Base-by-base conservation (phyloP, 2,888 invertebrate genomes). In the Apamea epomidion region DNA sequence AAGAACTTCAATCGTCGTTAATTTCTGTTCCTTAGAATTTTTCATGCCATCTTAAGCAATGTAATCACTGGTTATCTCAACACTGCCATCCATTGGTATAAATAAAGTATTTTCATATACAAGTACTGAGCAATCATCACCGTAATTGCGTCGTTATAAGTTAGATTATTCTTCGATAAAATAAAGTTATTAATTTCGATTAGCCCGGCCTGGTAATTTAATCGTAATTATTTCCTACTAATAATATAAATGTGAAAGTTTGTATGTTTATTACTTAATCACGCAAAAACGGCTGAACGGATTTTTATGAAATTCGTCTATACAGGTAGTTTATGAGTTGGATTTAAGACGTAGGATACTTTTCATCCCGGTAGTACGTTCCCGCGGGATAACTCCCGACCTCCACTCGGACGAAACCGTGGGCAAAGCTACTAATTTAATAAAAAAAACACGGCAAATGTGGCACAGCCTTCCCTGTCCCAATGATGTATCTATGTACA, bases 401-500 rank as follows among this genome's bases (percentile, higher is more conserved):
- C 7, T 48, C 7, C 0, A 70, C 48, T 14, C 0, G 21, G 29
- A 3, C 37, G 4, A 29, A 29, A 7, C 21, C 21, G 6, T 18
- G 12, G 18, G 1, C n/a, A 69, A 45, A 51, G 32, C 16, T 51
- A 16, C 3, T 25, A 2, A 2, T 5, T 51, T 32, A 69, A 48
- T 68, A 48, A 51, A 54, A 21, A 21, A 42, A 42, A 42, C 10
- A 42, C 12, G 12, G 29, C 18, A 42, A 75, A 48, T 62, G 48
- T 76, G 60, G 60, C 18, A 60, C n/a, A 12, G 10, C 48, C 32
- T 48, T n/a, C 62, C 7, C 60, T n/a, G 32, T 60, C 4, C 10
- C 48, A 76, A 48, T 32, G n/a, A 77, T 62, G n/a, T 37, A 21
- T 60, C 76, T 75, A 32, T 58, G 25, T 45, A 32, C 29, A 25